These are phyloP conservation scores for Lepidurus apus DNA, from an alignment of 1,140 invertebrate genomes.

Conservation along the genomic window DNA sequence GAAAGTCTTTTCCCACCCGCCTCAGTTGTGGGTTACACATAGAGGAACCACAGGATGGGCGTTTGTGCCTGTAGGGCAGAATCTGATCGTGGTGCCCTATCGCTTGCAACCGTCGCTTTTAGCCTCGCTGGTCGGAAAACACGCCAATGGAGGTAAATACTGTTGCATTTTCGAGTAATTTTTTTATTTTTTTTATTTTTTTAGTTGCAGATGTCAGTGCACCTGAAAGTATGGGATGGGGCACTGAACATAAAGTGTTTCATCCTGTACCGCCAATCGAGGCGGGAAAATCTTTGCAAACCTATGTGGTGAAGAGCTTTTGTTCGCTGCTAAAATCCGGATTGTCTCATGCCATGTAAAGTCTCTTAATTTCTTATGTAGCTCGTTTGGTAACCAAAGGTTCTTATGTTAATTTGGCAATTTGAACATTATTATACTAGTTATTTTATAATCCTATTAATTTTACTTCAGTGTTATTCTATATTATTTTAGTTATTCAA, in stretches of 20 bases:
- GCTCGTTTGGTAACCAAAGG: neutral
- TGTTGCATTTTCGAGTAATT: neutral
- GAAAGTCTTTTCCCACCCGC: neutral
- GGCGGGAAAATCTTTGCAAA: neutral
- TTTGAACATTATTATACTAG: no score
- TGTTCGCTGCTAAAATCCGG: neutral
- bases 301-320: neutral
- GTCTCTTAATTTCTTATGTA: neutral
- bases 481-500: no score
- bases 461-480: no score
- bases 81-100: neutral
- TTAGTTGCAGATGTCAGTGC: neutral
- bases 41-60: neutral
- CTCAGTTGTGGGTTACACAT: neutral
- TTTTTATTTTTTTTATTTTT: neutral
- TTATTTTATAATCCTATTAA: no score
- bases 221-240: neutral
- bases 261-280: neutral
- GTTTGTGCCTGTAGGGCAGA: neutral
- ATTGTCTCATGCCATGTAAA: conserved; percentile 1
- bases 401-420: neutral
- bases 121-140: neutral
- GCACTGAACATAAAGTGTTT: neutral
- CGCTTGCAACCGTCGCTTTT: neutral
- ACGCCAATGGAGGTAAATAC: neutral